phyloP scores from a whole-genome alignment of 2,888 invertebrate genomes.

The Limulus polyphemus region DNA sequence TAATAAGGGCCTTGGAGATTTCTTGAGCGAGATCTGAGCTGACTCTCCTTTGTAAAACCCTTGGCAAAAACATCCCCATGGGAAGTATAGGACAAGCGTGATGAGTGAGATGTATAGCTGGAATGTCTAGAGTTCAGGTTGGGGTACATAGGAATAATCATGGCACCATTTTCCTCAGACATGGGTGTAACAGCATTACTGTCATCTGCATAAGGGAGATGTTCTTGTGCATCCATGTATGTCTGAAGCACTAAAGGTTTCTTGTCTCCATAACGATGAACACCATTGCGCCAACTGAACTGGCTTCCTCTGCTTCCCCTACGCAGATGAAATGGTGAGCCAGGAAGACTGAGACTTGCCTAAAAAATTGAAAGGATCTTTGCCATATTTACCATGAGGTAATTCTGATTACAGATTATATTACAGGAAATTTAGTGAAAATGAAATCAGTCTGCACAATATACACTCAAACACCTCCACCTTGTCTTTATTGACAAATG shows the following conservation, averaged over 20 bases:
- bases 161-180: slow-evolving; percentile 93
- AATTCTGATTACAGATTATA: too few relatives aligned
- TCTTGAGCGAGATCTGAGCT: slow-evolving; percentile 47
- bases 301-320: slow-evolving; percentile 83
- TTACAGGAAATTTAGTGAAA: too few relatives aligned
- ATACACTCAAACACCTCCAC: too few relatives aligned
- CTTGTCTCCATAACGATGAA: slow-evolving; percentile 62
- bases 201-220: slow-evolving; percentile 92
- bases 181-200: slow-evolving; percentile 94
- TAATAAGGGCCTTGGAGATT: slow-evolving; percentile 26
- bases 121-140: slow-evolving; percentile 78
- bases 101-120: slow-evolving; percentile 90
- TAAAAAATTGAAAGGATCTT: slow-evolving; percentile 38
- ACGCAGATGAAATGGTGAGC: slow-evolving; percentile 87
- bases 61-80: slow-evolving; percentile 75
- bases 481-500: too few relatives aligned
- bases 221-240: slow-evolving; percentile 66
- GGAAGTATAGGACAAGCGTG: slow-evolving; percentile 82
- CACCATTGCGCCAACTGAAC: slow-evolving; percentile 55
- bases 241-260: slow-evolving; percentile 88
- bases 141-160: slow-evolving; percentile 81
- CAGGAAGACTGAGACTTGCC: slow-evolving; percentile 93
- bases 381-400: too few relatives aligned
- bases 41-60: slow-evolving; percentile 66
- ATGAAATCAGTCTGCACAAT: too few relatives aligned